Percentiles rank a stretch among this genome's conserved stretches.
These are phyloP conservation scores for Morone saxatilis DNA, from an alignment of 2,113 vertebrate genomes.

Conservation along the genomic window DNA sequence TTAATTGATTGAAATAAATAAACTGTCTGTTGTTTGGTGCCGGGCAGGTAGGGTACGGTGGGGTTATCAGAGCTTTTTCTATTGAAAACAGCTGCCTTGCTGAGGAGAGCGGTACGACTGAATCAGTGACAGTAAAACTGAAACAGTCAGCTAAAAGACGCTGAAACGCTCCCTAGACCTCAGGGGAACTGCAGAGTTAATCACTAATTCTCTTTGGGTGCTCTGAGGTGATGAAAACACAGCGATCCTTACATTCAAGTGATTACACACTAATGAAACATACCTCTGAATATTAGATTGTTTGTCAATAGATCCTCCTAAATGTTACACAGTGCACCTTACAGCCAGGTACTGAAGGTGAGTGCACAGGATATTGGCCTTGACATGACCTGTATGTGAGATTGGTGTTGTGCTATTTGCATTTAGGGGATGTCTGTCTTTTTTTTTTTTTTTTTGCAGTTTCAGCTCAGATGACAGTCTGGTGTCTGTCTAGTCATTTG, in stretches of 20 bases:
- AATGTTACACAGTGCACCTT: too few relatives aligned
- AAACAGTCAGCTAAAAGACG: not conserved
- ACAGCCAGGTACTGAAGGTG: too few relatives aligned
- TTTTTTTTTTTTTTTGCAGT: constrained; percentile 6
- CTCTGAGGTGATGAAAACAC: too few relatives aligned
- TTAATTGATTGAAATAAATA: not conserved
- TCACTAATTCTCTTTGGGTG: not conserved
- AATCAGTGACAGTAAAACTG: not conserved
- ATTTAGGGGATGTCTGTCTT: not conserved
- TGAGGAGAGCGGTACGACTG: not conserved
- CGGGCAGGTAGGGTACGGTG: not conserved
- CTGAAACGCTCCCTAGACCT: not conserved
- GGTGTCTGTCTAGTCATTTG: constrained; percentile 11
- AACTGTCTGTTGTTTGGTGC: not conserved
- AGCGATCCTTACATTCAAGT: too few relatives aligned
- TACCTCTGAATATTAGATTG: too few relatives aligned
- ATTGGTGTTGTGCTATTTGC: not conserved
- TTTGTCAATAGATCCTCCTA: too few relatives aligned
- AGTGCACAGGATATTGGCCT: not conserved
- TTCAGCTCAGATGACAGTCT: constrained; percentile 52
- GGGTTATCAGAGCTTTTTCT: too few relatives aligned
- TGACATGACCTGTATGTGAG: not conserved
- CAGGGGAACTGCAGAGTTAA: not conserved
- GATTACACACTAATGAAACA: too few relatives aligned
- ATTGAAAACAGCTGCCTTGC: not conserved